Base-by-base conservation (phyloP, 2,113 vertebrate genomes). In the Gallinago paraguaiae region DNA sequence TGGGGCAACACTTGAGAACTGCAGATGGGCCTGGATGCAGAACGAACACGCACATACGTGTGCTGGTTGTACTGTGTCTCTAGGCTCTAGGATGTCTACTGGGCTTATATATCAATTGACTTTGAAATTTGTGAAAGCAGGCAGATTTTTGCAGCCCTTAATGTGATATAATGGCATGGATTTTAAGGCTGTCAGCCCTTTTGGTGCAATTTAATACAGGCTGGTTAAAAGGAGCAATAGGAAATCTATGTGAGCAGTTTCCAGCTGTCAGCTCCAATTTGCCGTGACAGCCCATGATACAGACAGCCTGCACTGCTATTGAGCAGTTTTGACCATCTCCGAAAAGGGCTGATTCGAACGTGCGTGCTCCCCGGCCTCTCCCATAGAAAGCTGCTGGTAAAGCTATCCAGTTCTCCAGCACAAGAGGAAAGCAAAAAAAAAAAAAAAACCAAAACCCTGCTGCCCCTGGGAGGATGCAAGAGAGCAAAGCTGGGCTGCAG, bases 211-310 rank as follows among this genome's bases (percentile, higher is more conserved):
- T 96, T 80, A 97, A 95, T 96, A 96, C 92, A 88, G 81, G 76
- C 90, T 88, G 69, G 88, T 96, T 97, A 84, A 92, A 97, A 97
- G 91, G 86, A 95, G 95, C 97, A 97, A 94, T 84, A 96, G 93
- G 96, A 97, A 98, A 98, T 97, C 97, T 54, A 94, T 97, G 95
- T 90, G 92, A 97, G 94, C 93, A 91, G 92, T 96, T 98, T 98
- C 96, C 87, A 96, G 95, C 95, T 98, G 96, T 97, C 95, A 88
- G 90, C 86, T 97, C 90, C 90, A 81, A 97, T 98, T 96, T 96
- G 88, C 95, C 71, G 24, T 37, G 95, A 97, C 43, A 75, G 92
- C 68, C 59, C 60, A 20, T 60, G 95, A 95, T 72, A 68, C 70
- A 84, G 72, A 31, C 86, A 30, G 35, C 81, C 60, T 86, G 65